Percentiles rank a stretch among this genome's conserved stretches.
phyloP scores from a whole-genome alignment of 2,797 vertebrate species.

The Antrozous pallidus region DNA sequence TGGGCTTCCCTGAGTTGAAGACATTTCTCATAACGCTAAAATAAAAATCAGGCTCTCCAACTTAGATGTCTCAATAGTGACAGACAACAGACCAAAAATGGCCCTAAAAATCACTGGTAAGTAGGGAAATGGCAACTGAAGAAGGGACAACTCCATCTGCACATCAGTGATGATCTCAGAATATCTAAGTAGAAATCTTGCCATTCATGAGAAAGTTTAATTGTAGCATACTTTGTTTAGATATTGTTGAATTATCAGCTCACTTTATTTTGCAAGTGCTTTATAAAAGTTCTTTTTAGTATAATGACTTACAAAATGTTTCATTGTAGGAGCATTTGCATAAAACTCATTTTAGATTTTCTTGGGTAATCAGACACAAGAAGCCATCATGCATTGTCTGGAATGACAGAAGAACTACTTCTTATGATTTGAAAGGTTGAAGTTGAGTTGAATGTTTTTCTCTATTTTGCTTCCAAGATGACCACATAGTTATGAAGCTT shows the following conservation, averaged over 20 bases:
- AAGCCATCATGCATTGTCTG: slow-evolving; percentile 58
- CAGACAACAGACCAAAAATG: slow-evolving; percentile 69
- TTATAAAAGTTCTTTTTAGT: slow-evolving; percentile 69
- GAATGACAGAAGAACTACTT: slow-evolving; percentile 52
- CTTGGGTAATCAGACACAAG: slow-evolving; percentile 65
- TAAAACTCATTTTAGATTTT: slow-evolving; percentile 73
- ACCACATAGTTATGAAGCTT: slow-evolving; percentile 60
- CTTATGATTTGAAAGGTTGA: slow-evolving; percentile 57
- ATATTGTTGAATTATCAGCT: slow-evolving; percentile 53
- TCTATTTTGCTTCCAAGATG: slow-evolving; percentile 63
- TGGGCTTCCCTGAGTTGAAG: slow-evolving; percentile 72
- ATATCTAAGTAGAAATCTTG: not conserved
- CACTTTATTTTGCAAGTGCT: slow-evolving; percentile 68
- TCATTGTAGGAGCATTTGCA: slow-evolving; percentile 68
- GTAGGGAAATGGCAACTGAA: slow-evolving; percentile 47
- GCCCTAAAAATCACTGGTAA: slow-evolving; percentile 65
- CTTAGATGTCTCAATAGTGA: slow-evolving; percentile 62
- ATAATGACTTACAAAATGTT: slow-evolving; percentile 69
- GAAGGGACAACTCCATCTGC: slow-evolving; percentile 26
- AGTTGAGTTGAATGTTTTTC: slow-evolving; percentile 20
- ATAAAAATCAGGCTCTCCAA: slow-evolving; percentile 73
- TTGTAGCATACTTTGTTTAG: slow-evolving; percentile 60
- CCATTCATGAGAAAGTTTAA: slow-evolving; percentile 58
- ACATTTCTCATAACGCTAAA: slow-evolving; percentile 71
- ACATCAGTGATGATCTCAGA: not conserved